Evolutionary conservation across 2,888 invertebrate species (phyloP), one percentile per base, ranked within the genome.

Genomic region (Caenorhabditis afra): DNA sequence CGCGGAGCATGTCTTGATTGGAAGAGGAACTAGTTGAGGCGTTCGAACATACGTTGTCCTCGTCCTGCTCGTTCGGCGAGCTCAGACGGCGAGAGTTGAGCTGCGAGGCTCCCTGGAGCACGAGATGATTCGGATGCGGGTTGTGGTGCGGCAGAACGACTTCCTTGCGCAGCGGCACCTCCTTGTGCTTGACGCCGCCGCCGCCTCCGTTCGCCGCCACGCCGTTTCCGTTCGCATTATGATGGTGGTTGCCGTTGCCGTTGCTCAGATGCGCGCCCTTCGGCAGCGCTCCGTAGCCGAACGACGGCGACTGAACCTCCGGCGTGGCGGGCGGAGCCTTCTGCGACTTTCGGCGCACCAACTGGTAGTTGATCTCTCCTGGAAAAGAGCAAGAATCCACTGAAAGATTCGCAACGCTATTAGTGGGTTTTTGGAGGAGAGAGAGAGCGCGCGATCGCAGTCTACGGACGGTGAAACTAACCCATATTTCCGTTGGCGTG

Each of bases 401-500:
- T 53, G 35, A 29, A 5, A 35, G 29, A 29, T 29, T 11, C 4
- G 37, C n/a, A 35, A 35, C 3, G n/a, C 37, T 14, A 5, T 11
- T 10, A 35, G n/a, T 1, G 2, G 23, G 4, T 11, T 20, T 20
- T 8, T 39, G 29, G 29, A 29, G n/a, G n/a, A n/a, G n/a, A n/a
- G n/a, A n/a, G n/a, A n/a, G n/a, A n/a, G n/a, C n/a, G n/a, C n/a
- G n/a, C n/a, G n/a, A n/a, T n/a, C n/a, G n/a, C n/a, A n/a, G n/a
- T n/a, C n/a, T n/a, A n/a, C n/a, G n/a, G n/a, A n/a, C n/a, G n/a
- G n/a, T n/a, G n/a, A 4, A 7, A 64, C 65, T 45, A 11, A 76
- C 76, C 67, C 62, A 58, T 73, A 53, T 78, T 71, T 67, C 78
- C 78, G 71, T 78, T 78, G 4, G 78, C 78, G 50, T 78, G 78